phyloP scores from a whole-genome alignment of 2,797 vertebrate species.

The Sitta carolinensis region DNA sequence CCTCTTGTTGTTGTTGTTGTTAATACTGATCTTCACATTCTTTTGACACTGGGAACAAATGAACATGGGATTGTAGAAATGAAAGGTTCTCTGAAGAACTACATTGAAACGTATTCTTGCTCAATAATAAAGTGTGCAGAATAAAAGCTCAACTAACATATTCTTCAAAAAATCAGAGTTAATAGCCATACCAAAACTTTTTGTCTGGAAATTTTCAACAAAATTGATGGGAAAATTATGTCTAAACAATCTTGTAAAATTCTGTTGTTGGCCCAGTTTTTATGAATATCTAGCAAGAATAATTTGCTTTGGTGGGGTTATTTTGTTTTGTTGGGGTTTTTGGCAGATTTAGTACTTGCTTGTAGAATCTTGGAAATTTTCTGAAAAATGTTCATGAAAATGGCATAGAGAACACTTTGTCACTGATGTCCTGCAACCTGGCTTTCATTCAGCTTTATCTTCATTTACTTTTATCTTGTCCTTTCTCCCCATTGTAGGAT shows the following conservation, averaged over 20 bases:
- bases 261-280: not conserved
- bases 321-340: not conserved
- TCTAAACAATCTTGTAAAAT: not conserved
- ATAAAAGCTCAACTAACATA: not conserved
- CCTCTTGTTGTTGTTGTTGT: fast-evolving
- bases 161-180: not conserved
- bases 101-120: not conserved
- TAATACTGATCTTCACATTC: not conserved
- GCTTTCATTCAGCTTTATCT: not conserved
- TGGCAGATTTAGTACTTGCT: not conserved
- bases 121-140: not conserved
- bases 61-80: not conserved
- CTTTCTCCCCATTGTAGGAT: not conserved
- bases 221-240: not conserved
- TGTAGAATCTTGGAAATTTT: not conserved
- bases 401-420: not conserved
- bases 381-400: not conserved
- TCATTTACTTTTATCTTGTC: not conserved
- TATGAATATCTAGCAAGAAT: not conserved
- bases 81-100: not conserved
- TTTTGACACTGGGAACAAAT: not conserved
- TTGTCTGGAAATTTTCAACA: not conserved
- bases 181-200: not conserved
- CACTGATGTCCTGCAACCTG: not conserved
- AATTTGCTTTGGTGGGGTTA: not conserved